A percentile compares a stretch with the other conserved stretches of the same genome.
Conservation (phyloP, 2,888 invertebrate genomes). For the Erebia ligea region DNA sequence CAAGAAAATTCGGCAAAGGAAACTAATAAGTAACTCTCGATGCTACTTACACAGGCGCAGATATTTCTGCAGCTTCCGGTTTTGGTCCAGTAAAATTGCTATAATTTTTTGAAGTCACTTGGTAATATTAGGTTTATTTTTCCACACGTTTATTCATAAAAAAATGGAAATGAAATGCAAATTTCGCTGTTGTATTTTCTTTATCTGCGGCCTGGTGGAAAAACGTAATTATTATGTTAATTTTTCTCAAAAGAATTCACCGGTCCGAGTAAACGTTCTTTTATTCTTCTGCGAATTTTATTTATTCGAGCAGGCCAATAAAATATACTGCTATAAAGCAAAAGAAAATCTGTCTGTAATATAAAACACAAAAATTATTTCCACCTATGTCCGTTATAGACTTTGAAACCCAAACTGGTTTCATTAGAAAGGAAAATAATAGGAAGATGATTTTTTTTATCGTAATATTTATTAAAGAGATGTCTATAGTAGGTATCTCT, state of each 20-base stretch:
- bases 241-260: constrained; percentile 3
- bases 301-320: not conserved
- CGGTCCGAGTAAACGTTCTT: not conserved
- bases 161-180: not conserved
- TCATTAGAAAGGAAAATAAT: no score
- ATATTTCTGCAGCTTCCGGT: no score
- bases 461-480: no score
- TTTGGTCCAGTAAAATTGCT: no score
- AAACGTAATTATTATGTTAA: constrained; percentile 9
- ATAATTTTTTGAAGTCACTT: not conserved
- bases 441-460: no score
- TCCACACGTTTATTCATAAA: not conserved
- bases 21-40: no score
- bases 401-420: no score
- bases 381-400: no score
- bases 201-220: not conserved
- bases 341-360: not conserved
- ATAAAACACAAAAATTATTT: not conserved
- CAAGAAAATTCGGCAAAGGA: no score
- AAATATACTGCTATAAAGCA: not conserved
- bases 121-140: not conserved
- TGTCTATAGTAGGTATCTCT: no score
- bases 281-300: not conserved
- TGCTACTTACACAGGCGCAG: no score
- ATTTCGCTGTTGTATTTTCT: not conserved